Base-by-base conservation (phyloP, 2,888 invertebrate genomes). In the Drosophila birchii region DNA sequence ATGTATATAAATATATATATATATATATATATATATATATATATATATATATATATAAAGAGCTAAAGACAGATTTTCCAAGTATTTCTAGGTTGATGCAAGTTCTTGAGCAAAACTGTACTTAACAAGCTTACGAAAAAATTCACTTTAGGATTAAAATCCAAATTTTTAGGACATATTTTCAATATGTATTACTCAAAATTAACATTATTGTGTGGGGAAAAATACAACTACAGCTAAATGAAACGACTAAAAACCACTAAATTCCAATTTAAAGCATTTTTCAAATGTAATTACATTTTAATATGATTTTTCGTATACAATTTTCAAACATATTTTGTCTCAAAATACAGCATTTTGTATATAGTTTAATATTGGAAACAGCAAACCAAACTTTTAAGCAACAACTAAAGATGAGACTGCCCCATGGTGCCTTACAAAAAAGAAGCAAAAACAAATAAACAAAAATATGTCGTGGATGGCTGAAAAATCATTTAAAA, bases 391-490 rank as follows among this genome's bases (percentile, higher is more conserved):
- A 36, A 23, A 20, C 5, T 54, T 53, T 14, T 26, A 20, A 29
- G 29, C 41, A 60, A 56, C 41, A 60, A 60, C 43, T 34, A 60
- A 43, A 60, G 57, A 56, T 34, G 60, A 60, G 60, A 60, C 60
- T 60, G 60, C 57, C 60, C n/a, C 41, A 23, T 23, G 60, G 60
- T 60, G 60, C 60, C 57, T 60, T 60, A 60, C 23, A 41, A 55
- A 56, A 60, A 54, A 23, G 23, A 23, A 23, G n/a, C 1, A 34
- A 26, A n/a, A n/a, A n/a, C n/a, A n/a, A n/a, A n/a, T 12, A 12
- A 5, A 23, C 11, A 39, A 18, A 14, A 39, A 39, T 29, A 20
- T n/a, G 12, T 34, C 12, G 11, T 4, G 12, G 45, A 23, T 32
- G 60, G 60, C 18, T 20, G 34, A 34, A 18, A 18, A 34, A 51